phyloP scores from a whole-genome alignment of 2,113 vertebrate genomes.

The Actinemys pallida region DNA sequence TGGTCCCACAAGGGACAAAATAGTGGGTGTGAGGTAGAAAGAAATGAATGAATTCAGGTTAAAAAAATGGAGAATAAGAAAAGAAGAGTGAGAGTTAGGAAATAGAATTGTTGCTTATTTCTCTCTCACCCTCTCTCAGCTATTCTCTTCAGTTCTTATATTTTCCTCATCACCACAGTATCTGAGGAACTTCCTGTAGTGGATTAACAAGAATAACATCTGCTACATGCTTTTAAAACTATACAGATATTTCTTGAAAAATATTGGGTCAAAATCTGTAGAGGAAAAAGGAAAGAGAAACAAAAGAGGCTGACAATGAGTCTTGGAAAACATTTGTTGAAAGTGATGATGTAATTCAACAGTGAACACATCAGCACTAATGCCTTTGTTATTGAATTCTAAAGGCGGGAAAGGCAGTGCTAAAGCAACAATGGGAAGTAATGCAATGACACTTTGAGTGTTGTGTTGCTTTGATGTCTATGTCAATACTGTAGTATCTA shows the following conservation, averaged over 20 bases:
- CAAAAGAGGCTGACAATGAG: neutral
- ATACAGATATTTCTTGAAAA: neutral
- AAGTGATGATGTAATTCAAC: neutral
- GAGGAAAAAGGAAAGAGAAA: neutral
- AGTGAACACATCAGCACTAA: neutral
- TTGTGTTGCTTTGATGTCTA: neutral
- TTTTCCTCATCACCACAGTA: neutral
- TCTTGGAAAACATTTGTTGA: neutral
- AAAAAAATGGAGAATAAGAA: neutral
- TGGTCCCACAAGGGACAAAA: neutral
- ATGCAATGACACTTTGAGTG: neutral
- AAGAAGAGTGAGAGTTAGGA: neutral
- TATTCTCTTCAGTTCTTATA: neutral
- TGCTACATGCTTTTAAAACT: neutral
- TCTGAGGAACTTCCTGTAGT: neutral
- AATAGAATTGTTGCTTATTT: neutral
- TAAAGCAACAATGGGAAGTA: neutral
- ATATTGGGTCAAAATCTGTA: neutral
- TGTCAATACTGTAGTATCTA: neutral
- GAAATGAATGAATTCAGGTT: neutral
- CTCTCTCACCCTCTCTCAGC: neutral
- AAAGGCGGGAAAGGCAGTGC: neutral
- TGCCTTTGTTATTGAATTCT: neutral
- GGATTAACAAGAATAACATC: neutral
- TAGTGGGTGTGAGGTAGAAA: neutral